A percentile compares a stretch with the other conserved stretches of the same genome.
phyloP scores from a whole-genome alignment of 2,888 invertebrate species.

The Ashinkailepas kermadecensis region DNA sequence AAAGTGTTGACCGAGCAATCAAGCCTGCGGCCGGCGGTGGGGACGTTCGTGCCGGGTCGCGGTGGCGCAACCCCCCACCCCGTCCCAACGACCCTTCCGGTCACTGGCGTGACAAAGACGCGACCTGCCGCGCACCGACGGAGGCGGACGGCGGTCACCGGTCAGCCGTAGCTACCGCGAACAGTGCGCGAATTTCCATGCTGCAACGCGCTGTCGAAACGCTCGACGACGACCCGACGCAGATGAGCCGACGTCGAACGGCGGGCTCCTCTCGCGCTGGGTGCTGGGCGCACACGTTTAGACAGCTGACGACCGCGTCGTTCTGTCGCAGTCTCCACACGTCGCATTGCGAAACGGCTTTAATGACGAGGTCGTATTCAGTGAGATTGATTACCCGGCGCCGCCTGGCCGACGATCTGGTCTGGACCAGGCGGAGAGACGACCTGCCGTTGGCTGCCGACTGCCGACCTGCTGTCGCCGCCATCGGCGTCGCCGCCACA shows the following conservation, averaged over 20 bases:
- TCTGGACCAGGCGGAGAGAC: neutral
- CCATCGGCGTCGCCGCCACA: neutral
- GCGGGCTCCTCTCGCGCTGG: neutral
- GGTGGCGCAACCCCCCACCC: neutral
- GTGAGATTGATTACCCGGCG: neutral
- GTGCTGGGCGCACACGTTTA: neutral
- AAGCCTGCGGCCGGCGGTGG: neutral
- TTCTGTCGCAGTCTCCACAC: neutral
- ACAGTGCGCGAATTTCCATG: neutral
- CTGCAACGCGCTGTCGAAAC: neutral
- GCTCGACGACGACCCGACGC: neutral
- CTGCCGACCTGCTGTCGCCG: neutral
- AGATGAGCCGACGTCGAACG: neutral
- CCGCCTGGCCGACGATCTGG: neutral
- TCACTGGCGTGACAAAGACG: neutral
- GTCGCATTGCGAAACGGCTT: neutral
- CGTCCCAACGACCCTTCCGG: neutral
- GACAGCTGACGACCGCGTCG: neutral
- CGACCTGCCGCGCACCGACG: neutral
- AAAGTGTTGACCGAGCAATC: conserved; percentile 15
- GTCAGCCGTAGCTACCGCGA: neutral
- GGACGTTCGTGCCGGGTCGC: neutral
- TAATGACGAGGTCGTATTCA: neutral
- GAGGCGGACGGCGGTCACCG: neutral
- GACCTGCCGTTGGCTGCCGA: neutral